A percentile compares a stretch with the other conserved stretches of the same genome.
These are phyloP conservation scores for Boloria euphrosyne DNA, from an alignment of 2,888 invertebrate species.

Conservation along the genomic window DNA sequence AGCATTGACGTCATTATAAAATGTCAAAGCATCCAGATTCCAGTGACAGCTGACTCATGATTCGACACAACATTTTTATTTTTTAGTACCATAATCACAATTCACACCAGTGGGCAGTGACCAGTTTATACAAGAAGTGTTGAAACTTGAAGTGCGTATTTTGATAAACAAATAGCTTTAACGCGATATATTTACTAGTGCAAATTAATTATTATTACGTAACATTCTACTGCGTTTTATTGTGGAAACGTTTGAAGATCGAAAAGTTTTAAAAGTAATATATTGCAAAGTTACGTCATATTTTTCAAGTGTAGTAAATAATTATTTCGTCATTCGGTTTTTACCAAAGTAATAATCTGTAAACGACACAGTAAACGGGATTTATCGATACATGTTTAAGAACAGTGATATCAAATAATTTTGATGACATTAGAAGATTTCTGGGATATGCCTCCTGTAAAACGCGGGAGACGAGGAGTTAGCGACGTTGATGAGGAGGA, in stretches of 20 bases:
- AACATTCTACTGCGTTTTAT: neutral
- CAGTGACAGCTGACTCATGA: too few species aligned
- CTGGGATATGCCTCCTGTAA: slow-evolving; percentile 68
- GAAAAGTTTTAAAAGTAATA: slow-evolving; percentile 7
- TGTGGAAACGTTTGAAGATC: slow-evolving; percentile 2
- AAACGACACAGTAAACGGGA: slow-evolving; percentile 1
- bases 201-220: slow-evolving; percentile 14
- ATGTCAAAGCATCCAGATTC: neutral
- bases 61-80: neutral
- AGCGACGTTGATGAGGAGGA: slow-evolving; percentile 86
- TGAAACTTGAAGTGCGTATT: slow-evolving; percentile 2
- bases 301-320: slow-evolving; percentile 15
- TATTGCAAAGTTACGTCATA: slow-evolving; percentile 32
- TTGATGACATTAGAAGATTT: slow-evolving; percentile 72
- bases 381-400: slow-evolving; percentile 7
- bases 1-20: neutral
- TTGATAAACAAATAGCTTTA: slow-evolving; percentile 12
- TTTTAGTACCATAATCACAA: slow-evolving; percentile 4
- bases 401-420: slow-evolving; percentile 35
- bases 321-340: slow-evolving; percentile 18
- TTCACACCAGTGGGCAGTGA: too few species aligned
- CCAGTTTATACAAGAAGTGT: slow-evolving; percentile 4
- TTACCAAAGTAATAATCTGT: slow-evolving; percentile 7
- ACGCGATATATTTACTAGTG: neutral
- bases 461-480: slow-evolving; percentile 68